Evolutionary conservation across 2,888 invertebrate genomes (phyloP).

Genomic region (Drosophila ezoana): DNA sequence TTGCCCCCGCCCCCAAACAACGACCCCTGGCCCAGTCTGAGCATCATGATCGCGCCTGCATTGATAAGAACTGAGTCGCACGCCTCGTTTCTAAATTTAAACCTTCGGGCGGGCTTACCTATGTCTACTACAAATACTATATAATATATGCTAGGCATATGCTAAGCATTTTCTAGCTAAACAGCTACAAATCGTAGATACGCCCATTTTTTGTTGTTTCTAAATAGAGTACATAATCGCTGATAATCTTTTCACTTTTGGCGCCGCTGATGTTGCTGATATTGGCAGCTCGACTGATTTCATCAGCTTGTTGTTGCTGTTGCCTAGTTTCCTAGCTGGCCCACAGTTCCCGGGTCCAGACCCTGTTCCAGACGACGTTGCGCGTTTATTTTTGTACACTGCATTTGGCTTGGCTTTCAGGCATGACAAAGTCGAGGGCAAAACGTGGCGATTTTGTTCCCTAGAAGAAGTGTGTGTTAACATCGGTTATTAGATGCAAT

Average conservation of each 20-base stretch:
- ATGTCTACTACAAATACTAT: constrained; percentile 1
- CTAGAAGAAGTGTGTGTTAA: constrained; percentile 11
- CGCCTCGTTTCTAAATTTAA: constrained; percentile 66
- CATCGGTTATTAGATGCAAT: constrained; percentile 9
- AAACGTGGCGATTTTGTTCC: constrained; percentile 17
- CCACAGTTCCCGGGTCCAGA: constrained; percentile 1
- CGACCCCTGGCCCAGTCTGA: constrained; percentile 5
- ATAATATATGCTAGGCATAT: neutral
- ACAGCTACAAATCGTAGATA: constrained; percentile 20
- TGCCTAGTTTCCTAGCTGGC: neutral
- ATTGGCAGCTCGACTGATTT: constrained; percentile 34
- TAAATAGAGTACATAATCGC: constrained; percentile 15
- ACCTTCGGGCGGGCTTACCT: constrained; percentile 37
- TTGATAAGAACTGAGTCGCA: constrained; percentile 61
- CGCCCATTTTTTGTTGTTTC: constrained; percentile 24
- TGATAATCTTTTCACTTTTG: constrained; percentile 46
- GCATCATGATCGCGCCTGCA: constrained; percentile 34
- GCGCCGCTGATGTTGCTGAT: constrained; percentile 55
- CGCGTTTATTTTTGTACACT: constrained; percentile 7
- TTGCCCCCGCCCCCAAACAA: neutral
- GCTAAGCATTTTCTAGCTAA: constrained; percentile 5
- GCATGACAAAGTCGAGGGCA: constrained; percentile 9
- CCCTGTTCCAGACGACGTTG: constrained; percentile 32
- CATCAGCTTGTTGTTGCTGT: constrained; percentile 28
- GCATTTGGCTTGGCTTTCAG: constrained; percentile 9